A percentile compares a stretch with the other conserved stretches of the same genome.
phyloP scores from a whole-genome alignment of 1,140 invertebrate genomes.

The Zophobas morio region DNA sequence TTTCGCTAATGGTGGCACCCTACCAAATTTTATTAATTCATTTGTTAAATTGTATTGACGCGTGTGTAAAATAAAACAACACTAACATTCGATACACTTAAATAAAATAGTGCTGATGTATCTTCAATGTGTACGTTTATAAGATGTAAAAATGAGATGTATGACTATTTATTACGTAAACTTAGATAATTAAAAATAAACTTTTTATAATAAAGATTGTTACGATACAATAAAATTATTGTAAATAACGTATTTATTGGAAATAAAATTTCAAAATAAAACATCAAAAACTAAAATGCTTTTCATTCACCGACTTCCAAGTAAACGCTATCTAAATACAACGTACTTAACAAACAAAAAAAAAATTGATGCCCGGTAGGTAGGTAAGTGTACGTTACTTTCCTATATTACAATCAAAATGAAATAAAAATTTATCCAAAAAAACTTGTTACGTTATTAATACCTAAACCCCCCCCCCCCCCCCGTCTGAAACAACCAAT shows the following conservation, averaged over 20 bases:
- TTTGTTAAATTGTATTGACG: conserved; percentile 30
- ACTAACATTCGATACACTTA: conserved; percentile 38
- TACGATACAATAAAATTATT: conserved; percentile 47
- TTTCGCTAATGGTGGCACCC: conserved; percentile 18
- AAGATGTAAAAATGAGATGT: conserved; percentile 42
- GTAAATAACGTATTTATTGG: conserved; percentile 46
- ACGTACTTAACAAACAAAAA: background rate
- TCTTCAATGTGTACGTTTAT: conserved; percentile 35
- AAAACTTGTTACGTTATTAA: no score
- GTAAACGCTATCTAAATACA: background rate
- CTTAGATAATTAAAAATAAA: conserved; percentile 45
- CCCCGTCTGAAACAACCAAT: no score
- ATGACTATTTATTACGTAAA: conserved; percentile 45
- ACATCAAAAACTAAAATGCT: conserved; percentile 8
- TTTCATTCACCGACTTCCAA: background rate
- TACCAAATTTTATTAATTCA: conserved; percentile 5
- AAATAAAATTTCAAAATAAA: conserved; percentile 44
- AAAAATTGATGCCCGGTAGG: no score
- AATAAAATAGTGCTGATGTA: conserved; percentile 35
- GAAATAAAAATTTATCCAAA: no score
- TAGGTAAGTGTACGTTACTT: no score
- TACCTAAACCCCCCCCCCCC: no score
- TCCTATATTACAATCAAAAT: no score
- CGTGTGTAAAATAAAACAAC: conserved; percentile 28
- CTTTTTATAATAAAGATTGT: conserved; percentile 49